Evolutionary conservation across 2,797 vertebrate genomes (phyloP).

Genomic region (Bovichtus variegatus): DNA sequence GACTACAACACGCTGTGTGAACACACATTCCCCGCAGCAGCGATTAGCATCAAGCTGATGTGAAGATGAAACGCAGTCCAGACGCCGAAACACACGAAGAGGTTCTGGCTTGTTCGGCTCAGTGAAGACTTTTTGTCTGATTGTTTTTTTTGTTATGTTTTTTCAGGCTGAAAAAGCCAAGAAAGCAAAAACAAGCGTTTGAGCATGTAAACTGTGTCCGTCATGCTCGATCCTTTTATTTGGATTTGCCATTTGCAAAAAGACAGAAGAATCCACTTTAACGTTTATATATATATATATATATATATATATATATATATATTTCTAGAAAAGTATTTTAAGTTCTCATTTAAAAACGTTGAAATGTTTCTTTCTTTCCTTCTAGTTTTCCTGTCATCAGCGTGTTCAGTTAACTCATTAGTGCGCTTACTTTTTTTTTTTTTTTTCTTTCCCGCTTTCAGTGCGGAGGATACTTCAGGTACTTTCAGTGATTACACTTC

Average conservation of each 20-base stretch:
- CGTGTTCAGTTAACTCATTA: not conserved
- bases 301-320: too few relatives aligned
- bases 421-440: not conserved
- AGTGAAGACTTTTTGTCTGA: not conserved
- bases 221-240: not conserved
- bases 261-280: not conserved
- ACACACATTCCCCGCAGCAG: slow-evolving; percentile 32
- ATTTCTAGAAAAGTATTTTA: too few relatives aligned
- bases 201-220: not conserved
- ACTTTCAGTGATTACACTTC: not conserved
- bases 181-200: not conserved
- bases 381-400: not conserved
- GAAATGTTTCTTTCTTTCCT: too few relatives aligned
- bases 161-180: too few relatives aligned
- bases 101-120: not conserved
- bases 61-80: slow-evolving; percentile 19
- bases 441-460: not conserved
- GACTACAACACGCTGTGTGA: slow-evolving; percentile 24
- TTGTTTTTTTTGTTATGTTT: too few relatives aligned
- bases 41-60: slow-evolving; percentile 47
- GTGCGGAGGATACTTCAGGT: not conserved
- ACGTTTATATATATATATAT: too few relatives aligned
- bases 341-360: not conserved
- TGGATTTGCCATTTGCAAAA: rapidly evolving
- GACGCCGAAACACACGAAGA: not conserved